These are phyloP conservation scores for Oncorhynchus kisutch DNA, from an alignment of 2,113 vertebrate genomes.

Conservation along the genomic window DNA sequence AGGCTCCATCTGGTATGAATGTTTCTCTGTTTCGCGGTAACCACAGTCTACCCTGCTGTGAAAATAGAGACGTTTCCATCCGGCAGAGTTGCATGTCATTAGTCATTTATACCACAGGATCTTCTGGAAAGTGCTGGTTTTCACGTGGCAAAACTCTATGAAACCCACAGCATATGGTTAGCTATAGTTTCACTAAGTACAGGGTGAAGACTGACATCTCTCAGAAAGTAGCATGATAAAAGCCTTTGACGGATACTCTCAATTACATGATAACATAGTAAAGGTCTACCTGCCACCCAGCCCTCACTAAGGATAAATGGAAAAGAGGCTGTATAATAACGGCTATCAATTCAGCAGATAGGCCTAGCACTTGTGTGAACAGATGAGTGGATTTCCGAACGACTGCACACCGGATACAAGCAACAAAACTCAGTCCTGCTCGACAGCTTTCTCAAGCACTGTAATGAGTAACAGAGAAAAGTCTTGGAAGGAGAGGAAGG, in stretches of 20 bases:
- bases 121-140: conserved; percentile 29
- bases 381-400: too few relatives aligned
- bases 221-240: background rate
- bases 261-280: too few relatives aligned
- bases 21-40: conserved; percentile 28
- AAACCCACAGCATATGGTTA: conserved; percentile 13
- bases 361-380: too few relatives aligned
- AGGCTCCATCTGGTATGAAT: too few relatives aligned
- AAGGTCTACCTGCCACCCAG: too few relatives aligned
- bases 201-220: conserved; percentile 6
- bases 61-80: conserved; percentile 50
- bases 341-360: too few relatives aligned
- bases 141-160: conserved; percentile 32
- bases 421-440: background rate
- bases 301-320: too few relatives aligned
- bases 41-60: conserved; percentile 35
- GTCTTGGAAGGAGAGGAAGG: conserved; percentile 25
- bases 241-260: background rate
- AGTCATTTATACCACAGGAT: conserved; percentile 30
- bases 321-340: too few relatives aligned
- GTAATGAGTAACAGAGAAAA: conserved; percentile 56
- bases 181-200: background rate
- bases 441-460: conserved; percentile 45
- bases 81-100: conserved; percentile 50
- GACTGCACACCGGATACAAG: background rate